Base-by-base conservation (phyloP, 1,140 invertebrate genomes). In the Drosophila watanabei region DNA sequence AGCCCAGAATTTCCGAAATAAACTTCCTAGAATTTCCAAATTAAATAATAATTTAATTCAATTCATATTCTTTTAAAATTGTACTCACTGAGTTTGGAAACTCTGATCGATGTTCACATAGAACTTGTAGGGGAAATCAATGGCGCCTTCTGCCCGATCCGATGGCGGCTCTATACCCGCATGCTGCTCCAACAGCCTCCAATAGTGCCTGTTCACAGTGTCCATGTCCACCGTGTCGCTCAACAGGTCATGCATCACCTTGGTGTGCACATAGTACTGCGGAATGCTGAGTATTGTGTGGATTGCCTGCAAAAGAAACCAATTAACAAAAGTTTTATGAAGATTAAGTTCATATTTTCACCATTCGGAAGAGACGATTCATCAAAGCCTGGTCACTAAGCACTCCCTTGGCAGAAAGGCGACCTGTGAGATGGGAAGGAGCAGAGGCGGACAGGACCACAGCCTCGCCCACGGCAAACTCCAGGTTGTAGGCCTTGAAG, bases 381-480 rank as follows among this genome's bases (percentile, higher is more conserved):
- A 83, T 80, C 8, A 92, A 52, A 0, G 76, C 66, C 14, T 85
- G 60, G 4, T 92, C 84, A 2, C 70, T 72, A n/a, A 92, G 71
- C 8, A 60, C 79, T 2, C 57, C 66, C 9, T 75, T 83, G 30
- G 89, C 69, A 39, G 92, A 37, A 9, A 84, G 92, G 1, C 85
- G 80, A 0, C 77, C 61, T 7, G 77, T 71, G 10, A 96, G 92
- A 92, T 96, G 95, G 54, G 94, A 92, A 1, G 94, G 94, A 1
- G 95, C 95, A 0, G 94, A 93, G 1, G 96, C 95, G 0, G 95
- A 96, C 0, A 97, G 76, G 11, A 95, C 94, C 11, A 97, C 94
- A 0, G 95, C 94, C 82, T 97, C 96, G 5, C 96, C 96, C 35
- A 96, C 94, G 0, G 96, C 96, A 11, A 96, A 97, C 75, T 96